phyloP scores from a whole-genome alignment of 2,797 vertebrate species.

The Pachyuromys duprasi region DNA sequence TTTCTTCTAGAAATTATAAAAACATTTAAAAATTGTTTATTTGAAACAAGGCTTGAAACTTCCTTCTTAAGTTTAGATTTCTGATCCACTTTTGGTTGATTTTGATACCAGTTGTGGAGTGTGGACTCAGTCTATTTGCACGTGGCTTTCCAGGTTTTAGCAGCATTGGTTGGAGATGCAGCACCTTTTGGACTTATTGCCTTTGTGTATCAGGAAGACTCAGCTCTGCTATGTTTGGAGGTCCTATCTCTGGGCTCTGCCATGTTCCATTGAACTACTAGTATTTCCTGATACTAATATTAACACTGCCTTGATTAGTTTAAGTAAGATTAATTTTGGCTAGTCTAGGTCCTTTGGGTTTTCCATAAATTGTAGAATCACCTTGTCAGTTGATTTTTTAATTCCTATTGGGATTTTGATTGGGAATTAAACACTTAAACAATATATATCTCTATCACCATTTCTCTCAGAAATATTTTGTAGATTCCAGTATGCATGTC shows the following conservation, averaged over 20 bases:
- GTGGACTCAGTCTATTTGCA: background rate
- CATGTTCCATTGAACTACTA: background rate
- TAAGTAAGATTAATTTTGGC: background rate
- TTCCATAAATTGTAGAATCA: background rate
- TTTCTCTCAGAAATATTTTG: background rate
- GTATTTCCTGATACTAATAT: background rate
- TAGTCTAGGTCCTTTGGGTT: background rate
- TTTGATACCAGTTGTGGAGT: background rate
- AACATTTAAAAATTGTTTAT: background rate
- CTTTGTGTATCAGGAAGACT: background rate
- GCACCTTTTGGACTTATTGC: background rate
- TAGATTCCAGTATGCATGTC: background rate
- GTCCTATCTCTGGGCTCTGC: background rate
- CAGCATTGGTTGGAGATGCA: background rate
- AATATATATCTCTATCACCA: background rate
- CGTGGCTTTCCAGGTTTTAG: background rate
- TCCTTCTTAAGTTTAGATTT: background rate
- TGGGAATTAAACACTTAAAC: background rate
- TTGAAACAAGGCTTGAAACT: background rate
- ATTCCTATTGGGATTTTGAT: background rate
- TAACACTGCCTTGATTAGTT: background rate
- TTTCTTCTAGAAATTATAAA: constrained; percentile 8
- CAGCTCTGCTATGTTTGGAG: background rate
- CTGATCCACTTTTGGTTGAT: background rate
- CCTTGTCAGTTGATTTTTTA: background rate